Base-by-base conservation (phyloP, 1,140 invertebrate genomes). In the Drosophila pandora region DNA sequence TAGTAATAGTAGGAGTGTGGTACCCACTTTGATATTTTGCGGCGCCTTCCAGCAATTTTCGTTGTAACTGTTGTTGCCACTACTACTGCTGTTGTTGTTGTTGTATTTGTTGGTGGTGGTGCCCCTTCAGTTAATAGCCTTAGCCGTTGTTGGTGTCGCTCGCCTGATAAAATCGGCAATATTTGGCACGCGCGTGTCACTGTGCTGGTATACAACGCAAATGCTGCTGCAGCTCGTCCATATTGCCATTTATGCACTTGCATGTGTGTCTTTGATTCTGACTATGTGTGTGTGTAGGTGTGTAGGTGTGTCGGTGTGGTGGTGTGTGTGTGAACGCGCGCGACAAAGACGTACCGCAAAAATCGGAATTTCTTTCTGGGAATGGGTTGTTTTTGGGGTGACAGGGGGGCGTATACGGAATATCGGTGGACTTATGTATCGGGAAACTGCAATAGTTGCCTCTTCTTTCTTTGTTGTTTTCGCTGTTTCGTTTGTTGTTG, bases 111-210 rank as follows among this genome's bases (percentile, higher is more conserved):
- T 54, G 30, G 49, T 53, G 57, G 55, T 54, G 37, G 56, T 48
- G 48, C 59, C 54, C 58, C 60, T 58, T 74, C 23, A 74, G 54
- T 74, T 65, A 75, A 64, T 75, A 63, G 60, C 72, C 57, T 55
- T 75, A 56, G 54, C 71, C 52, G 58, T n/a, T 69, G 47, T 59
- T 60, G 43, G 52, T 77, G 70, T 50, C 56, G 60, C 50, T 87
- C 50, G 77, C 68, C 73, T 87, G 63, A 81, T 65, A 82, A 82
- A 81, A 81, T 87, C 83, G 82, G 78, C 81, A 87, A 78, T 78
- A 64, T 75, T 85, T 85, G 82, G 82, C 82, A 84, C 73, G 82
- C 81, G 77, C 56, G 81, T 77, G 78, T 85, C 82, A 77, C 73
- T 74, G 71, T 61, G 69, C 43, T 73, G 59, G 71, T 64, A 74